These are phyloP conservation scores for Australoheros facetus DNA, from an alignment of 2,797 vertebrate species.

Conservation along the genomic window DNA sequence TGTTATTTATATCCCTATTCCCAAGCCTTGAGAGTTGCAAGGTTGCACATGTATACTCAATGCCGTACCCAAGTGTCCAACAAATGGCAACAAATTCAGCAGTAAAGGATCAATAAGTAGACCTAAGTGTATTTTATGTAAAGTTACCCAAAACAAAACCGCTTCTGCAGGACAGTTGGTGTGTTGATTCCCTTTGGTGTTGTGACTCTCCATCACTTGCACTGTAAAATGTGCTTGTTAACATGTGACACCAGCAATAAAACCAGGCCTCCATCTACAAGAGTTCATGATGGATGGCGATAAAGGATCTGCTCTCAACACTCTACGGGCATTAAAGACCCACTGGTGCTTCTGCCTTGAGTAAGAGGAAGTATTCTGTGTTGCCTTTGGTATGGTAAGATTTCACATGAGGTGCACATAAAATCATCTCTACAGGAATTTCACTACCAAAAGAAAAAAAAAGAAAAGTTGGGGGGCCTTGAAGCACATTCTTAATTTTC, in stretches of 20 bases:
- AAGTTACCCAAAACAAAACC: neutral
- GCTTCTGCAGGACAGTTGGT: neutral
- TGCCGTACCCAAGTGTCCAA: neutral
- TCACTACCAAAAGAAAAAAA: neutral
- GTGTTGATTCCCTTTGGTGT: conserved; percentile 36
- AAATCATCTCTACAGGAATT: neutral
- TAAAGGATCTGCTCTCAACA: conserved; percentile 60
- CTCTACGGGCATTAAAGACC: conserved; percentile 43
- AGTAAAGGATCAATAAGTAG: neutral
- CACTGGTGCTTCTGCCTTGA: conserved; percentile 46
- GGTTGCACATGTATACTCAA: conserved; percentile 2
- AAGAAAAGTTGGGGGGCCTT: neutral
- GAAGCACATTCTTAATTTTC: neutral
- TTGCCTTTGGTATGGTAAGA: conserved; percentile 10
- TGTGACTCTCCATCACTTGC: conserved; percentile 53
- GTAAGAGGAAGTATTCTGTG: conserved; percentile 34
- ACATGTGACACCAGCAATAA: conserved; percentile 69
- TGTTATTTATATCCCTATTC: conserved; percentile 27
- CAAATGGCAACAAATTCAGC: neutral
- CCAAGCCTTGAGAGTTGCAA: conserved; percentile 1
- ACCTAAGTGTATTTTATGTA: neutral
- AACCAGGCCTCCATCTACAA: conserved; percentile 52
- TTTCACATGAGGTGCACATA: conserved; percentile 17
- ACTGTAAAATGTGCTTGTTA: conserved; percentile 62
- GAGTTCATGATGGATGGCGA: conserved; percentile 45